phyloP scores from a whole-genome alignment of 2,888 invertebrate genomes.

The Epistrophella euchroma region DNA sequence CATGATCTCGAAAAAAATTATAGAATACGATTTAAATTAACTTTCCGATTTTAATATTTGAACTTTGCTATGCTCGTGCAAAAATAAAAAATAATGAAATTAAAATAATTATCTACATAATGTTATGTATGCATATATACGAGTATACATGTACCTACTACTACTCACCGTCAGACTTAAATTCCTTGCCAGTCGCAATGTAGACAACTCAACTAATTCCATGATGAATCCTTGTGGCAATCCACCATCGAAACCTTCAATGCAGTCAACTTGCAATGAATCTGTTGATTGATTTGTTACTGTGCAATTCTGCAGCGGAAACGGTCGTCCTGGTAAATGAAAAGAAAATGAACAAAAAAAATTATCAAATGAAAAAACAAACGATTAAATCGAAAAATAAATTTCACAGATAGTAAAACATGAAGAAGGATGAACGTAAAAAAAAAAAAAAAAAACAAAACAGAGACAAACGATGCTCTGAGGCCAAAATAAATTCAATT shows the following conservation, averaged over 20 bases:
- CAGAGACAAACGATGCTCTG: background rate
- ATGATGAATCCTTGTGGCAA: constrained; percentile 93
- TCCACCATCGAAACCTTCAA: constrained; percentile 94
- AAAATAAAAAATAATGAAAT: background rate
- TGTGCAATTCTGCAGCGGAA: constrained; percentile 94
- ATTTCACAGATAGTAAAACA: constrained; percentile 17
- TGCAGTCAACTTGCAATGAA: constrained; percentile 92
- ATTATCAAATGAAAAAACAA: background rate
- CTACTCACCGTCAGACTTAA: constrained; percentile 82
- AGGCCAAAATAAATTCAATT: constrained; percentile 56
- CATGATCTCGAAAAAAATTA: no score
- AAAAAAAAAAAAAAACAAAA: constrained; percentile 3
- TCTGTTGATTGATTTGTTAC: constrained; percentile 94
- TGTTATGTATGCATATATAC: background rate
- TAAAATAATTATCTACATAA: background rate
- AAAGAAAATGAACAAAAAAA: constrained; percentile 24
- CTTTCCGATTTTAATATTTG: no score
- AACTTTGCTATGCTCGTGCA: background rate
- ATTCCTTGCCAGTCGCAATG: constrained; percentile 85
- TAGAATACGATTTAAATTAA: no score
- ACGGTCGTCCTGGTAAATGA: constrained; percentile 90
- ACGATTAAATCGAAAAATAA: constrained; percentile 9
- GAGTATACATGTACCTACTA: constrained; percentile 7
- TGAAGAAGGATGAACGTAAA: constrained; percentile 21
- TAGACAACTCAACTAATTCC: constrained; percentile 90